phyloP scores from a whole-genome alignment of 2,797 vertebrate genomes.

The Rhinophrynus dorsalis region DNA sequence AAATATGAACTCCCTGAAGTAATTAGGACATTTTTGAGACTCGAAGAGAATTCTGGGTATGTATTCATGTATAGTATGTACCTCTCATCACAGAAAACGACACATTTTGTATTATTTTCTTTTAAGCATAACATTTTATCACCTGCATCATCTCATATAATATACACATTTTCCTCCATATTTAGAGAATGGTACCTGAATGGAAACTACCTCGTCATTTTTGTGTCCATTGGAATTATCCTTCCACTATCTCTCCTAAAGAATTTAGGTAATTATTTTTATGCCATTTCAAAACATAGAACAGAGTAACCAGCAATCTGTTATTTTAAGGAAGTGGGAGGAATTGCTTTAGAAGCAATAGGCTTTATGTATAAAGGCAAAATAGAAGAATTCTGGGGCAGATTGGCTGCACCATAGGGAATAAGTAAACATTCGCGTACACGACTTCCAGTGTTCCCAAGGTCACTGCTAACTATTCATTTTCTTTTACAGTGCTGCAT shows the following conservation, averaged over 20 bases:
- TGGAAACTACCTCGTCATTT: conserved; percentile 92
- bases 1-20: conserved; percentile 98
- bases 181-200: conserved; percentile 94
- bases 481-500: not conserved
- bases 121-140: not conserved
- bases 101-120: too few relatives aligned
- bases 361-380: too few relatives aligned
- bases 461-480: not conserved
- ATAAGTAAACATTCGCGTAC: too few relatives aligned
- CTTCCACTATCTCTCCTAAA: conserved; percentile 92
- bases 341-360: too few relatives aligned
- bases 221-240: conserved; percentile 89
- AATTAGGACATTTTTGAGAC: conserved; percentile 83
- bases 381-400: too few relatives aligned
- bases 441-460: not conserved
- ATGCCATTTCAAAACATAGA: not conserved
- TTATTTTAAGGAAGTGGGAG: not conserved
- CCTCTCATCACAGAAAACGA: too few relatives aligned
- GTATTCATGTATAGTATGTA: conserved; percentile 48
- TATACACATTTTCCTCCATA: conserved; percentile 24
- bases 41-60: conserved; percentile 88
- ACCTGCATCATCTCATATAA: not conserved
- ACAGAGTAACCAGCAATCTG: not conserved
- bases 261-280: conserved; percentile 82
- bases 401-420: too few relatives aligned